Conservation (phyloP, 2,797 vertebrate genomes). For the Thripadectes ignobilis region DNA sequence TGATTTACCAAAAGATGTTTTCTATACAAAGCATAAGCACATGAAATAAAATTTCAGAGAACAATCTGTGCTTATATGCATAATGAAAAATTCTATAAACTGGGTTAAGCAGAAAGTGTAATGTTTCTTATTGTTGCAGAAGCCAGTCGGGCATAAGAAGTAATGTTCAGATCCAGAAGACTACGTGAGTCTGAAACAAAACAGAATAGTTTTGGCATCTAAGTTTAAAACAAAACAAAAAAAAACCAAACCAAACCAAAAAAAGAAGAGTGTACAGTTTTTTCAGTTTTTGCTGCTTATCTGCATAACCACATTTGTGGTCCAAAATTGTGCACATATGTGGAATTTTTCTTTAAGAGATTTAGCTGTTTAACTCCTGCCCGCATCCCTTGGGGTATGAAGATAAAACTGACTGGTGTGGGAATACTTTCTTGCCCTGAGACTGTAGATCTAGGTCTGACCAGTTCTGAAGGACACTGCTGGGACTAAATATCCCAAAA, state of each 20-base stretch:
- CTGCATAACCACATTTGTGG: neutral
- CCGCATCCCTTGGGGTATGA: neutral
- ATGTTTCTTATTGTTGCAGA: neutral
- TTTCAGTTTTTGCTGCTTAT: neutral
- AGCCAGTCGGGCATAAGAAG: neutral
- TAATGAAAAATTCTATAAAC: neutral
- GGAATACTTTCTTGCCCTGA: neutral
- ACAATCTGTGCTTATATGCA: neutral
- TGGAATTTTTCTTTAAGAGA: neutral
- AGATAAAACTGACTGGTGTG: neutral
- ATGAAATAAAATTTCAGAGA: neutral
- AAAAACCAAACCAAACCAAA: too few relatives aligned
- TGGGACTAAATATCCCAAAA: neutral
- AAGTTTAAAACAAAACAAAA: neutral
- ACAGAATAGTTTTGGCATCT: neutral
- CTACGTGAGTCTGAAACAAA: neutral
- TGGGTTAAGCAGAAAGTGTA: neutral
- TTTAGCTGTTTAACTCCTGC: neutral
- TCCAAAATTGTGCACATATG: neutral
- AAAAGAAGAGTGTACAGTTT: neutral
- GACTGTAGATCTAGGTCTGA: neutral
- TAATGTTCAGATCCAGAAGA: neutral
- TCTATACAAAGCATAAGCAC: neutral
- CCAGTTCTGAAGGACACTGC: neutral
- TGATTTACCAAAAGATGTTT: neutral